Evolutionary conservation across 1,140 invertebrate species (phyloP).

Genomic region (Gyrodactylus bullatarudis): DNA sequence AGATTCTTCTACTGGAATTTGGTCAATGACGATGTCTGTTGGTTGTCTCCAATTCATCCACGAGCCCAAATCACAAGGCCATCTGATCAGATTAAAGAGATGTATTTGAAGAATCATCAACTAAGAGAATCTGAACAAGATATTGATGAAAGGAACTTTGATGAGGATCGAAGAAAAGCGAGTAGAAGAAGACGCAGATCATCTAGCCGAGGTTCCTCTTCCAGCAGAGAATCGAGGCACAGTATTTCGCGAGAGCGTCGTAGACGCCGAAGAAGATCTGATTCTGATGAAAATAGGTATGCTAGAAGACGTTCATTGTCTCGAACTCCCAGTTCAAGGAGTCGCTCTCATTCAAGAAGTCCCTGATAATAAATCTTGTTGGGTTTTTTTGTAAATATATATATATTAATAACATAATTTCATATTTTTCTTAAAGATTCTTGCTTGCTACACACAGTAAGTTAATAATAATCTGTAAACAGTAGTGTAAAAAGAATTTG

Average conservation of each 20-base stretch:
- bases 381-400: too few relatives aligned
- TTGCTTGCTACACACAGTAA: too few relatives aligned
- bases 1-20: slow-evolving; percentile 81
- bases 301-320: background rate
- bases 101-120: background rate
- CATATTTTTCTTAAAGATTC: too few relatives aligned
- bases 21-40: slow-evolving; percentile 56
- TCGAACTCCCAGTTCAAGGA: background rate
- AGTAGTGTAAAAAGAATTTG: too few relatives aligned
- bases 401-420: too few relatives aligned
- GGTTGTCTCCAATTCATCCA: slow-evolving; percentile 68
- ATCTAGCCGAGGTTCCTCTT: background rate
- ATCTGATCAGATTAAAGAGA: slow-evolving; percentile 29
- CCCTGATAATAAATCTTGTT: too few relatives aligned
- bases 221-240: background rate
- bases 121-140: too few relatives aligned
- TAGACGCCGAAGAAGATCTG: background rate
- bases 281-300: background rate
- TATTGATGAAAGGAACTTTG: background rate
- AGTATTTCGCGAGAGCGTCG: background rate
- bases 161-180: background rate
- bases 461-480: too few relatives aligned
- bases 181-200: background rate
- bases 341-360: background rate
- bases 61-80: slow-evolving; percentile 39